phyloP scores from a whole-genome alignment of 1,140 invertebrate species.

The Schlechtendalia chinensis region DNA sequence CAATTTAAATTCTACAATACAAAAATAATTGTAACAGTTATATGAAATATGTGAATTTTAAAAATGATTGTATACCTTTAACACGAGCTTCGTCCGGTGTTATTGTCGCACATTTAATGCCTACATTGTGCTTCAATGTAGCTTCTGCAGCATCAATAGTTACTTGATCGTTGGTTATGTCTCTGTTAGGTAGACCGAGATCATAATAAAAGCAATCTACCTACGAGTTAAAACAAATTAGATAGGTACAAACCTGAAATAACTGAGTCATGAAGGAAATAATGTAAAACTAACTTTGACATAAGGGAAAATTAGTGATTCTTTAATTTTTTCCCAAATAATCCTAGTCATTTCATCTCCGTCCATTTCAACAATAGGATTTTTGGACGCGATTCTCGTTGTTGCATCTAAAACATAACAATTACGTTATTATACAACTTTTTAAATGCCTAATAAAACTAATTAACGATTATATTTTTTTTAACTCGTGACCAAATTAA shows the following conservation, averaged over 20 bases:
- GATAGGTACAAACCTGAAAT: background rate
- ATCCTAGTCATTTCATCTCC: constrained; percentile 91
- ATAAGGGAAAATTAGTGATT: constrained; percentile 83
- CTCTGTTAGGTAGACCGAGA: constrained; percentile 78
- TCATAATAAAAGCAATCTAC: constrained; percentile 81
- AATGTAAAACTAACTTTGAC: constrained; percentile 64
- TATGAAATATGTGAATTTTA: background rate
- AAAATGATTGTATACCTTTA: constrained; percentile 63
- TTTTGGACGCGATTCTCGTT: constrained; percentile 64
- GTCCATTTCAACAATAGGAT: constrained; percentile 85
- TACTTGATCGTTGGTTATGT: constrained; percentile 83
- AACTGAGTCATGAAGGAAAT: constrained; percentile 6
- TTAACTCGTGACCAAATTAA: too few species aligned
- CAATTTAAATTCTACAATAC: constrained; percentile 77
- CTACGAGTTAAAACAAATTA: constrained; percentile 54
- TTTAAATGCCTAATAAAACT: background rate
- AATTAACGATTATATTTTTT: too few species aligned
- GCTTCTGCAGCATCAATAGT: constrained; percentile 84
- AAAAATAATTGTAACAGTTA: background rate
- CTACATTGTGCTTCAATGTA: constrained; percentile 85
- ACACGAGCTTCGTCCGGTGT: constrained; percentile 87
- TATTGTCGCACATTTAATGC: constrained; percentile 89
- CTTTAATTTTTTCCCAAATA: constrained; percentile 88
- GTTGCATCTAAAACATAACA: constrained; percentile 25
- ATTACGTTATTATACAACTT: background rate